These are phyloP conservation scores for Muschampia staudingeri DNA, from an alignment of 2,888 invertebrate species.

Conservation along the genomic window DNA sequence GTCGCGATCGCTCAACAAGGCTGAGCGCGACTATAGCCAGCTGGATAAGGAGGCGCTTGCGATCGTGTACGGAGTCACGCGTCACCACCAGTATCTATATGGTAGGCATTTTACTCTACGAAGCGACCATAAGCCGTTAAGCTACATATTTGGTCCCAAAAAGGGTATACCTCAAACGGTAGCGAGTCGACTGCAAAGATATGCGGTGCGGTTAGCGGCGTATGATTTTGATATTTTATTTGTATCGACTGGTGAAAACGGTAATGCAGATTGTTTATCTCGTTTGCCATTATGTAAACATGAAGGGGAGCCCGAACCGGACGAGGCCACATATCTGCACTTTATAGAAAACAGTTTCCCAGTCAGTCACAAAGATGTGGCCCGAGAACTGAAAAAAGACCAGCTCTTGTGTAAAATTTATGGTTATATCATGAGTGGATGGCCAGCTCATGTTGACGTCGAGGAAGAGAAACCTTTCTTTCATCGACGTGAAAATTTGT, in stretches of 20 bases:
- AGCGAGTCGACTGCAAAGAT: conserved; percentile 68
- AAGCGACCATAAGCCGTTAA: conserved; percentile 79
- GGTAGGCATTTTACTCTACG: conserved; percentile 68
- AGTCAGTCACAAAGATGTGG: conserved; percentile 35
- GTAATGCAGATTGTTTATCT: background rate
- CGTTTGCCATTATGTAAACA: background rate
- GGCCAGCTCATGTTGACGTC: background rate
- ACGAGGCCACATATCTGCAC: background rate
- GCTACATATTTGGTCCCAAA: conserved; percentile 70
- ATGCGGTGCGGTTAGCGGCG: conserved; percentile 69
- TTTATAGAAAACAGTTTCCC: background rate
- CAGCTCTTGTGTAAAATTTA: conserved; percentile 57
- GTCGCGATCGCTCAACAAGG: conserved; percentile 63
- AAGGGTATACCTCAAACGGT: conserved; percentile 66
- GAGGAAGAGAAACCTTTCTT: background rate
- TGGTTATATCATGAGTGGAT: conserved; percentile 60
- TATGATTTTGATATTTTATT: conserved; percentile 70
- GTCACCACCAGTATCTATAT: conserved; percentile 67
- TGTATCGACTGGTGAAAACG: conserved; percentile 56
- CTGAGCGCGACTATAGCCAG: conserved; percentile 68
- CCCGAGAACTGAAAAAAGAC: conserved; percentile 54
- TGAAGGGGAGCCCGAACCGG: background rate
- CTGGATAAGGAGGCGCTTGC: conserved; percentile 69
- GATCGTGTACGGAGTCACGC: conserved; percentile 65
- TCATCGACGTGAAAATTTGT: background rate